Evolutionary conservation across 2,888 invertebrate genomes (phyloP).

Genomic region (Iphiclides podalirius): DNA sequence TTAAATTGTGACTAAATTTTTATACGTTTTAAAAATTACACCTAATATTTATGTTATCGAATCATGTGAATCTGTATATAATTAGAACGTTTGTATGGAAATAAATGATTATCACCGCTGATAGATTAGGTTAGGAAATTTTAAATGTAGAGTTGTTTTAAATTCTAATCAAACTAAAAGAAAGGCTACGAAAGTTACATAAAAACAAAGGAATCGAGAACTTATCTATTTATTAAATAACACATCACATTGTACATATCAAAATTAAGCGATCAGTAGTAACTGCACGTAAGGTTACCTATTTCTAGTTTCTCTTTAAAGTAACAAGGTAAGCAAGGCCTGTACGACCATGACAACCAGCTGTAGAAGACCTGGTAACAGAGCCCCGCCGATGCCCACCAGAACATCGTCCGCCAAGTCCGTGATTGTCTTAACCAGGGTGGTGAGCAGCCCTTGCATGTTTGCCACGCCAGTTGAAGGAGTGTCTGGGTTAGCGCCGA

Average conservation of each 20-base stretch:
- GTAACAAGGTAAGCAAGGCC: constrained; percentile 49
- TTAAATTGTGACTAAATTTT: too few relatives aligned
- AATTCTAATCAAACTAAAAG: too few relatives aligned
- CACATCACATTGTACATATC: constrained; percentile 22
- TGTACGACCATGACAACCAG: constrained; percentile 60
- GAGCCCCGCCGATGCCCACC: constrained; percentile 56
- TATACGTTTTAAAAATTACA: too few relatives aligned
- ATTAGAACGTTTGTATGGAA: too few relatives aligned
- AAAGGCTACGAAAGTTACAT: neutral
- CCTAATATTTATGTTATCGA: too few relatives aligned
- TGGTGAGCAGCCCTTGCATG: constrained; percentile 54
- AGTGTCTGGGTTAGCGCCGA: constrained; percentile 59
- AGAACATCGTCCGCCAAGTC: constrained; percentile 61
- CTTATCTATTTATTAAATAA: constrained; percentile 20
- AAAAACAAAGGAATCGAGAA: neutral
- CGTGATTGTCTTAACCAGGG: constrained; percentile 47
- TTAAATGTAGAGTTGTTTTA: too few relatives aligned
- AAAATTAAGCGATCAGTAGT: constrained; percentile 8
- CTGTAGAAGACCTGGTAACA: constrained; percentile 61
- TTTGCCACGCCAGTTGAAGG: constrained; percentile 47
- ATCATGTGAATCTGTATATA: too few relatives aligned
- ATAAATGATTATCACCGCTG: too few relatives aligned
- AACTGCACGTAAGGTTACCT: constrained; percentile 28
- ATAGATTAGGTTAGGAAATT: too few relatives aligned
- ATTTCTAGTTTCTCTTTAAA: constrained; percentile 36